Percentiles rank a stretch among this genome's conserved stretches.
Evolutionary conservation across 2,888 invertebrate species (phyloP).

Genomic region (Eupithecia inturbata): DNA sequence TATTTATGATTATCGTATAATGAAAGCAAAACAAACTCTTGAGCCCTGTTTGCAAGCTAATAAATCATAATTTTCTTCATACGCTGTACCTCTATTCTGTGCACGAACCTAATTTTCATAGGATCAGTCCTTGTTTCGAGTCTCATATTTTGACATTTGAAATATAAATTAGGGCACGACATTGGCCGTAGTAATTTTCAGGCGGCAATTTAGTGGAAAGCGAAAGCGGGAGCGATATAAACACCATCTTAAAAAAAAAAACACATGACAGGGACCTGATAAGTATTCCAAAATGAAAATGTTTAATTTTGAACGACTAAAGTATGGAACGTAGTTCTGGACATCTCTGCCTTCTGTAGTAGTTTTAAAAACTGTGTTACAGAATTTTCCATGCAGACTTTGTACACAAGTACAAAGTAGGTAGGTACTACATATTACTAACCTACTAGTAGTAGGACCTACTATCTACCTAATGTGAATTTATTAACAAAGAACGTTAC

Average conservation of each 20-base stretch:
- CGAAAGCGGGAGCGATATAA: neutral
- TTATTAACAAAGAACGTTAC: too few relatives aligned
- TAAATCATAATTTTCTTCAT: neutral
- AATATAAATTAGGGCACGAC: neutral
- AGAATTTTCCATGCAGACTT: too few relatives aligned
- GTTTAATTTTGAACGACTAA: too few relatives aligned
- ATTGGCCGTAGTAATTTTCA: neutral
- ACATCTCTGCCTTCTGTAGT: too few relatives aligned
- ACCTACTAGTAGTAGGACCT: too few relatives aligned
- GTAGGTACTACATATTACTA: too few relatives aligned
- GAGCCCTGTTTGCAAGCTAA: neutral
- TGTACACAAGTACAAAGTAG: too few relatives aligned
- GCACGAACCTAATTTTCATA: constrained; percentile 1
- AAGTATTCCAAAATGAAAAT: too few relatives aligned
- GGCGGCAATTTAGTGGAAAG: neutral
- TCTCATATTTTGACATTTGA: neutral
- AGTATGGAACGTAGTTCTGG: too few relatives aligned
- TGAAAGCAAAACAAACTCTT: neutral
- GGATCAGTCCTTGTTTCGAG: neutral
- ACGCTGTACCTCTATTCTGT: neutral
- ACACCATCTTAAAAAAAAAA: neutral
- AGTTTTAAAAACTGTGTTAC: too few relatives aligned
- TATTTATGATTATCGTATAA: neutral
- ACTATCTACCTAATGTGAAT: too few relatives aligned
- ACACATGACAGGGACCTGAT: too few relatives aligned